These are phyloP conservation scores for Phengaris arion DNA, from an alignment of 2,888 invertebrate genomes.

Conservation along the genomic window DNA sequence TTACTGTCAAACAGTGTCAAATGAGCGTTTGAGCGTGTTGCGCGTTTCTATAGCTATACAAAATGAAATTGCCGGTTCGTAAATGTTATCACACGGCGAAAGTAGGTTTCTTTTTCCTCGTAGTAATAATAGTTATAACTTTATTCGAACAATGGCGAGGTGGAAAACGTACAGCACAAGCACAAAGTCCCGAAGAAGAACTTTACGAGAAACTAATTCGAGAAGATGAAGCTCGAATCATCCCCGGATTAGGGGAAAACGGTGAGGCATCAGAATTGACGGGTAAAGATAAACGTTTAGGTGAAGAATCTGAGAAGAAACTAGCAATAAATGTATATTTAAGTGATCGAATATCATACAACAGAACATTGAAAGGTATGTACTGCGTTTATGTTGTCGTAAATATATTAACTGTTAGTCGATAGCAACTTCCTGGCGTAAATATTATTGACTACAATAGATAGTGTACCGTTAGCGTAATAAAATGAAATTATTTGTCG, in stretches of 20 bases:
- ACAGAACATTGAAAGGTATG: constrained; percentile 85
- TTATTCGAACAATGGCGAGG: constrained; percentile 71
- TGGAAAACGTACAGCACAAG: constrained; percentile 54
- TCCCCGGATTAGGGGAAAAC: constrained; percentile 85
- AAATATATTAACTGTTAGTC: constrained; percentile 36
- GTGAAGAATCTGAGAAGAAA: constrained; percentile 86
- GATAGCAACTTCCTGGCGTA: constrained; percentile 14
- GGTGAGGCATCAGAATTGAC: constrained; percentile 83
- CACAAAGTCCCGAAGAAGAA: constrained; percentile 46
- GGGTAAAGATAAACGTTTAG: constrained; percentile 82
- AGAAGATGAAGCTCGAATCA: constrained; percentile 82
- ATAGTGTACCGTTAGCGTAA: constrained; percentile 1
- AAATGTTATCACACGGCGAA: constrained; percentile 67
- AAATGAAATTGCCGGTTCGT: constrained; percentile 63
- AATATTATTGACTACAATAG: constrained; percentile 12
- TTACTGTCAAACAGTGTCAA: constrained; percentile 40
- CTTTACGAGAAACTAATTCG: constrained; percentile 75
- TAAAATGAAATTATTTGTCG: neutral
- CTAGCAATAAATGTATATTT: constrained; percentile 93
- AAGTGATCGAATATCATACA: constrained; percentile 92
- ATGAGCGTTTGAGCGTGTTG: constrained; percentile 24
- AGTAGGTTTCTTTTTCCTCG: constrained; percentile 52
- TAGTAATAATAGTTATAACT: constrained; percentile 59
- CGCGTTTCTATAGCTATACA: constrained; percentile 40
- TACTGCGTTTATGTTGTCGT: constrained; percentile 27